Evolutionary conservation across 2,888 invertebrate species (phyloP).

Genomic region (Salticus scenicus): DNA sequence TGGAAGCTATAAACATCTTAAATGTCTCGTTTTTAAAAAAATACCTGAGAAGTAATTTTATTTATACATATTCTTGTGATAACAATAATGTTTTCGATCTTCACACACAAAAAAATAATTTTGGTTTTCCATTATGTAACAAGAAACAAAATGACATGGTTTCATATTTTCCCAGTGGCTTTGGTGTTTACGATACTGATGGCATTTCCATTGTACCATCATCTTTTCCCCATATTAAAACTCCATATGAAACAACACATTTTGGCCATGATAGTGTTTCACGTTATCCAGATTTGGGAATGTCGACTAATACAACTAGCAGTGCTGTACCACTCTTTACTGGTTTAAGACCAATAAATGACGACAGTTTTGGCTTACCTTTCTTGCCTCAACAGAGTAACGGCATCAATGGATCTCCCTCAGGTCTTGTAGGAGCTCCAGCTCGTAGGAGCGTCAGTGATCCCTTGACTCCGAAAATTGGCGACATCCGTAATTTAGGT

Average conservation of each 20-base stretch:
- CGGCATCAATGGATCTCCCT: slow-evolving; percentile 34
- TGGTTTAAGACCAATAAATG: slow-evolving; percentile 24
- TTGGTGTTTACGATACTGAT: slow-evolving; percentile 74
- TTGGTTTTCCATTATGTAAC: slow-evolving; percentile 24
- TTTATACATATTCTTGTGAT: slow-evolving; percentile 47
- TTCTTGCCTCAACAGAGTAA: slow-evolving; percentile 52
- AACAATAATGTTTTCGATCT: slow-evolving; percentile 60
- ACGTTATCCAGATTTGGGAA: slow-evolving; percentile 61
- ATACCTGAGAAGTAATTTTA: slow-evolving; percentile 35
- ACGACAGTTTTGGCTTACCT: slow-evolving; percentile 28
- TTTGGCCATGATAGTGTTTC: slow-evolving; percentile 18
- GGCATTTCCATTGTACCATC: slow-evolving; percentile 76
- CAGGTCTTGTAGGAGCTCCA: slow-evolving; percentile 70
- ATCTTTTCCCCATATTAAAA: slow-evolving; percentile 72
- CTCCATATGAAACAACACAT: too few relatives aligned
- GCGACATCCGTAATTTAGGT: slow-evolving; percentile 11
- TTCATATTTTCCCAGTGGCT: slow-evolving; percentile 18
- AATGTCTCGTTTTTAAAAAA: slow-evolving; percentile 28
- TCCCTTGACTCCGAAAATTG: slow-evolving; percentile 73
- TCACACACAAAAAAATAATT: slow-evolving; percentile 23
- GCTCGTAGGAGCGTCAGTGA: slow-evolving; percentile 76
- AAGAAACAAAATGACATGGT: slow-evolving; percentile 47
- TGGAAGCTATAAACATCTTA: slow-evolving; percentile 45
- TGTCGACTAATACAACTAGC: slow-evolving; percentile 25
- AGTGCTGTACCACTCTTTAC: slow-evolving; percentile 32